phyloP scores from a whole-genome alignment of 1,140 invertebrate species.

The Heliconius eleuchia region DNA sequence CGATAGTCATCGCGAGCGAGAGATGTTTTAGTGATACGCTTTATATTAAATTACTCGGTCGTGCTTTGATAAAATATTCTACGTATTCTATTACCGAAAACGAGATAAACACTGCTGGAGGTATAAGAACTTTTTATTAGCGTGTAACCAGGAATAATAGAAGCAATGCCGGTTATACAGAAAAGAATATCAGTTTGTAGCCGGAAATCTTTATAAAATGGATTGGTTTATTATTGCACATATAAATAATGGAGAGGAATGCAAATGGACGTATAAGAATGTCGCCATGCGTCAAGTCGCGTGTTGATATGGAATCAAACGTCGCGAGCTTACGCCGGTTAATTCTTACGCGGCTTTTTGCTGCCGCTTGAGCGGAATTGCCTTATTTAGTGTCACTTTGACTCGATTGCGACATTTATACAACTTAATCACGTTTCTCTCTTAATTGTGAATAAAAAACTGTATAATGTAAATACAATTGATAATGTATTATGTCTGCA shows the following conservation, averaged over 20 bases:
- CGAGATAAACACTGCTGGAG: slow-evolving; percentile 69
- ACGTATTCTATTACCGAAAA: slow-evolving; percentile 79
- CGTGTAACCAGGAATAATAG: slow-evolving; percentile 34
- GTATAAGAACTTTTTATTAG: slow-evolving; percentile 60
- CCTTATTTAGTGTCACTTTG: slow-evolving; percentile 56
- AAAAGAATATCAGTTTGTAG: no score
- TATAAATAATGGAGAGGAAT: slow-evolving; percentile 50
- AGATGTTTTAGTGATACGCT: slow-evolving; percentile 80
- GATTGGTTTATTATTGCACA: slow-evolving; percentile 43
- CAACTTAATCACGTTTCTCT: slow-evolving; percentile 38
- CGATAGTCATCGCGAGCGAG: slow-evolving; percentile 72
- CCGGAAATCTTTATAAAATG: slow-evolving; percentile 26
- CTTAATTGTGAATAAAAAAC: slow-evolving; percentile 13
- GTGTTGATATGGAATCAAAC: slow-evolving; percentile 59
- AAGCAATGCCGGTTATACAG: slow-evolving; percentile 25
- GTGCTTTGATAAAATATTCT: slow-evolving; percentile 77
- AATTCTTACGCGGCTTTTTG: slow-evolving; percentile 51
- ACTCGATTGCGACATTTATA: slow-evolving; percentile 38
- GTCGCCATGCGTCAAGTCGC: slow-evolving; percentile 60
- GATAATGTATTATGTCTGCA: neutral
- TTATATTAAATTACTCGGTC: slow-evolving; percentile 81
- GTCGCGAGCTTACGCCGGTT: slow-evolving; percentile 45
- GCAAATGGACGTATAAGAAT: slow-evolving; percentile 57
- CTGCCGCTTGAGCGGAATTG: slow-evolving; percentile 40
- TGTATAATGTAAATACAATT: neutral